Conservation (phyloP, 2,113 vertebrate genomes). For the zebrafish (Danio rerio) region GRCz12tu NC_133193.1:5247501-5248000, state of each 20-base stretch:
- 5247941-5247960: no score
- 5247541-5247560: constrained; percentile 22
- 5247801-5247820: constrained; percentile 10
- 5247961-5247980: no score
- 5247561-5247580: background rate
- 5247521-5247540: background rate
- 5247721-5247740: constrained; percentile 49
- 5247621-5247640: background rate
- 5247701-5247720: constrained; percentile 71
- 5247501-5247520: constrained; percentile 3
- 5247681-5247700: constrained; percentile 60
- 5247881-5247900: no score
- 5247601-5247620: constrained; percentile 10
- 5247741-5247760: constrained; percentile 26
- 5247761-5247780: constrained; percentile 31
- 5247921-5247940: no score
- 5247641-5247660: background rate
- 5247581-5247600: constrained; percentile 6
- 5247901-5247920: no score
- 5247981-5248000: no score
- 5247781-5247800: background rate
- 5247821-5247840: background rate
- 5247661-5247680: background rate
- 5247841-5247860: background rate
- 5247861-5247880: no score